Percentiles rank a stretch among this genome's conserved stretches.
Evolutionary conservation across 2,113 vertebrate species (phyloP).

Genomic region (Xyrauchen texanus): DNA sequence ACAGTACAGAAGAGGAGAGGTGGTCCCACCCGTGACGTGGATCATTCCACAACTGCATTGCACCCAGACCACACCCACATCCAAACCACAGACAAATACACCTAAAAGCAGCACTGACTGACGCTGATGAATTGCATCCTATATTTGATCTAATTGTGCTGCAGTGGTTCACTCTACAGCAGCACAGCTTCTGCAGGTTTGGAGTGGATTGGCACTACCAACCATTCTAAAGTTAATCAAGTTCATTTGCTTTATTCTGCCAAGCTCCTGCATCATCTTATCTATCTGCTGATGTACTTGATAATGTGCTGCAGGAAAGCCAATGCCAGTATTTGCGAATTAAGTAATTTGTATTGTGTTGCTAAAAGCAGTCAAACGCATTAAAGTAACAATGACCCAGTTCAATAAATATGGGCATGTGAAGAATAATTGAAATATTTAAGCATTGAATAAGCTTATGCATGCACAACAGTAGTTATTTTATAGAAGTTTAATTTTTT

Average conservation of each 20-base stretch:
- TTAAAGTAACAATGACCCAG: neutral
- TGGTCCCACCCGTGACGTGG: conserved; percentile 38
- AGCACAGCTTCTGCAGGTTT: neutral
- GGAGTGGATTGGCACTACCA: neutral
- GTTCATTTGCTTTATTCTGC: conserved; percentile 7
- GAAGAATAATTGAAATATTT: too few relatives aligned
- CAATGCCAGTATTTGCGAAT: too few relatives aligned
- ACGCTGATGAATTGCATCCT: neutral
- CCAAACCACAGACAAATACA: neutral
- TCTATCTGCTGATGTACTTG: neutral
- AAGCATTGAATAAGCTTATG: too few relatives aligned
- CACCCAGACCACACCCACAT: conserved; percentile 31
- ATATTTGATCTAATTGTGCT: neutral
- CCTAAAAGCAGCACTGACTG: neutral
- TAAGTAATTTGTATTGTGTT: too few relatives aligned
- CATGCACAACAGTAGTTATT: too few relatives aligned
- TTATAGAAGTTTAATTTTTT: too few relatives aligned
- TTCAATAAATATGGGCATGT: too few relatives aligned
- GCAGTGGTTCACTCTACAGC: neutral
- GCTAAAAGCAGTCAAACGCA: neutral
- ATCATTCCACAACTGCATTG: conserved; percentile 30
- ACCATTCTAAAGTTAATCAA: neutral
- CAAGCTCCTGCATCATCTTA: neutral
- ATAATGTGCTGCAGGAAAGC: neutral
- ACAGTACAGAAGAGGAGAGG: conserved; percentile 15